Conservation (phyloP, 2,888 invertebrate genomes). For the Odontomyia ornata region DNA sequence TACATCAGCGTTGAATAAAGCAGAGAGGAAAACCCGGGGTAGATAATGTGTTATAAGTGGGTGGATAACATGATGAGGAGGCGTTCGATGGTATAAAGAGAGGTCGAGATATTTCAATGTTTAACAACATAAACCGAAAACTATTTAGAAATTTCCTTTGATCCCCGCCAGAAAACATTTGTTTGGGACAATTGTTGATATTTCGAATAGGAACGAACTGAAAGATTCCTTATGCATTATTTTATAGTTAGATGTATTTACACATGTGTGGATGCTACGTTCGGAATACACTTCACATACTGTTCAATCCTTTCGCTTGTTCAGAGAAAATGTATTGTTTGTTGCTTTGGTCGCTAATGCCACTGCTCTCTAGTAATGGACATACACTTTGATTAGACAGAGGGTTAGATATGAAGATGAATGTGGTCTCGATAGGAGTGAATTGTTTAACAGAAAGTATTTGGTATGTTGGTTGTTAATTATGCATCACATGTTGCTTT, state of each 20-base stretch:
- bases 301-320: not conserved
- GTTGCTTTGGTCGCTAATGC: not conserved
- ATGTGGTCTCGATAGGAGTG: too few species aligned
- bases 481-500: too few species aligned
- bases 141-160: constrained; percentile 52
- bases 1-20: not conserved
- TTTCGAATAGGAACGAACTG: constrained; percentile 44
- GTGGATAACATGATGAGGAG: constrained; percentile 3
- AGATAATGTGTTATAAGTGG: constrained; percentile 30
- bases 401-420: too few species aligned
- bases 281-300: not conserved
- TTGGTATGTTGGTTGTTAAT: too few species aligned
- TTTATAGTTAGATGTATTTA: constrained; percentile 7
- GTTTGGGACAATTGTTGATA: constrained; percentile 52
- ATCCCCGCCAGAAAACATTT: constrained; percentile 51
- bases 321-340: not conserved
- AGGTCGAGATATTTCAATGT: constrained; percentile 50
- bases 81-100: constrained; percentile 14
- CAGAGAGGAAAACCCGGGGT: not conserved
- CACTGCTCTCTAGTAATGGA: not conserved
- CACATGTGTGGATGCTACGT: constrained; percentile 1
- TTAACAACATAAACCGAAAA: constrained; percentile 51
- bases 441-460: too few species aligned
- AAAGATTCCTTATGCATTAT: constrained; percentile 43
- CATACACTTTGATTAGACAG: not conserved